Base-by-base conservation (phyloP, 2,797 vertebrate genomes). In the Sebastes kiyomatsui region DNA sequence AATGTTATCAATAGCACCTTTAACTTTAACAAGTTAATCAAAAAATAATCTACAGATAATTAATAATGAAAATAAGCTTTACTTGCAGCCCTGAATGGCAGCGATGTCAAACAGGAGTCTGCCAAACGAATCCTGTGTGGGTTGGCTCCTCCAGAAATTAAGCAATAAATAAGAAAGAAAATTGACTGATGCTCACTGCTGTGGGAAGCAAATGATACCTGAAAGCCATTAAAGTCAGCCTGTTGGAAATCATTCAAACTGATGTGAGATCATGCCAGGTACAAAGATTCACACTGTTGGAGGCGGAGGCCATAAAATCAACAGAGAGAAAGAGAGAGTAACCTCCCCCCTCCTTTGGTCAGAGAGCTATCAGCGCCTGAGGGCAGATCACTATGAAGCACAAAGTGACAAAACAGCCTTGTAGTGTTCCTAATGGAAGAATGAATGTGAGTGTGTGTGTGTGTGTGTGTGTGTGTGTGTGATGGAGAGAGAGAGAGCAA, bases 341-440 rank as follows among this genome's bases (percentile, higher is more conserved):
- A 74, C 86, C 81, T 79, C 86, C 71, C 71, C 82, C 67, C 76
- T 82, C 80, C 33, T 76, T 78, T 73, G 86, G 86, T 80, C 80
- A 75, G 73, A 83, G 85, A 83, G 89, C 80, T 65, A 80, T 86
- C 82, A 77, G 35, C 35, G 92, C 90, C 88, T 49, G 77, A 80
- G 88, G 92, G 67, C 62, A 69, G 77, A 88, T 89, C 20, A 5
- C 88, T 81, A 77, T 65, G 55, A 85, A 90, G 87, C 72, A 49
- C 77, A 81, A 79, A 82, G 86, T 86, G 87, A 92, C 88, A 90
- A 87, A 90, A 90, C 88, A 91, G 86, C 64, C 87, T 72, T 83
- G 79, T 82, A 52, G 49, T 70, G 86, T 55, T 80, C 74, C 77
- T 93, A 92, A 91, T 92, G 89, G 88, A 88, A 68, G 78, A 80